Evolutionary conservation across 2,797 vertebrate species (phyloP), one percentile per base, ranked within the genome.

Genomic region (Hylomyscus alleni): DNA sequence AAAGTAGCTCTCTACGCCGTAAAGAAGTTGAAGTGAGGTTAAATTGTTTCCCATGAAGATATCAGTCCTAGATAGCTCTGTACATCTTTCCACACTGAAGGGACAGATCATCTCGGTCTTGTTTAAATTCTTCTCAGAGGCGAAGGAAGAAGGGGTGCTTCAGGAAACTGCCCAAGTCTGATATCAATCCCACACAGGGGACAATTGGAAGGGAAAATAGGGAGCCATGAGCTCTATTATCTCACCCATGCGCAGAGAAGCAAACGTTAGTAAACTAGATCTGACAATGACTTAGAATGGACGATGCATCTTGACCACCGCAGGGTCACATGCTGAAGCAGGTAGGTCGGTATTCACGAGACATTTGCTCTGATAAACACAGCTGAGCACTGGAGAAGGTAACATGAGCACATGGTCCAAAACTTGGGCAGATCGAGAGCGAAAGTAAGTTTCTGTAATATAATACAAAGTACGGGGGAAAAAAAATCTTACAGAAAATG

Each of bases 71-170:
- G 54, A 56, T 44, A 44, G 86, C 77, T 80, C 44, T 3, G 7
- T 54, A 67, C 44, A 60, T 67, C 87, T 52, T 95, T 89, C 37
- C 52, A 91, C 92, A 81, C 52, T 72, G 58, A 94, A 93, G 78
- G 60, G 84, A 89, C 2, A 91, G 20, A 56, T 89, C 31, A 88
- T 37, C 37, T 37, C 50, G 44, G 85, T 73, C 29, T 86, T 90
- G 37, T 60, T 89, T 78, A 86, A 93, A 89, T 15, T 82, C 65
- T 75, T 94, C 75, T 40, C 54, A 67, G 82, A 60, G 65, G 31
- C 90, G n/a, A 73, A 44, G 17, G 50, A 76, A 73, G 78, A 54
- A 88, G 90, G 22, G 85, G 72, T 29, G 76, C 13, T 31, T 78
- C 69, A 82, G 69, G 54, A 84, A 65, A 76, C 17, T 65, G 17